phyloP scores from a whole-genome alignment of 2,113 vertebrate genomes.

The Bubalus kerabau region DNA sequence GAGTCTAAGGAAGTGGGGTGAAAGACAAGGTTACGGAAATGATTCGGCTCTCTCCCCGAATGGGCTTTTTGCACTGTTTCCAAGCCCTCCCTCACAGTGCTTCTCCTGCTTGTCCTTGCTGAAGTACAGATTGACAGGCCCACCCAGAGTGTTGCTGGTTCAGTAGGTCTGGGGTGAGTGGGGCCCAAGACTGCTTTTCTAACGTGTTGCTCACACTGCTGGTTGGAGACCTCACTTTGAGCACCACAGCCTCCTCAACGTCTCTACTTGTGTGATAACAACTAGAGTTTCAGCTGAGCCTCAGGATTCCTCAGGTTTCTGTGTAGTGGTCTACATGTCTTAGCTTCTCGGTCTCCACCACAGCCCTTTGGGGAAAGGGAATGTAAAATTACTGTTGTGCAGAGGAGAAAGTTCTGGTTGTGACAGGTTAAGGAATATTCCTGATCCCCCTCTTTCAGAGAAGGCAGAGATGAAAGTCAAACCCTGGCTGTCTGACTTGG shows the following conservation, averaged over 20 bases:
- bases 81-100: background rate
- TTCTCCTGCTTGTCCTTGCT: background rate
- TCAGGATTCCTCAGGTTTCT: background rate
- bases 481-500: background rate
- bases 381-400: background rate
- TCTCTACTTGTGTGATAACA: background rate
- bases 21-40: background rate
- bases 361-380: background rate
- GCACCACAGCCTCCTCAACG: background rate
- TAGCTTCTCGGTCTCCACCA: background rate
- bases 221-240: background rate
- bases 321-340: background rate
- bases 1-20: background rate
- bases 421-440: background rate
- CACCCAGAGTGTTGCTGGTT: background rate
- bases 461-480: background rate
- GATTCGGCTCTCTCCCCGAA: background rate
- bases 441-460: background rate
- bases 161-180: background rate
- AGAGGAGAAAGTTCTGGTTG: background rate
- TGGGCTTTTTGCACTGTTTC: background rate
- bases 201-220: background rate
- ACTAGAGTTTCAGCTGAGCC: fast-evolving
- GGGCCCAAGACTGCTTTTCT: background rate
- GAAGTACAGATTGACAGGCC: background rate